These are phyloP conservation scores for Poeciliopsis gracilis DNA, from an alignment of 2,797 vertebrate genomes.

Conservation along the genomic window DNA sequence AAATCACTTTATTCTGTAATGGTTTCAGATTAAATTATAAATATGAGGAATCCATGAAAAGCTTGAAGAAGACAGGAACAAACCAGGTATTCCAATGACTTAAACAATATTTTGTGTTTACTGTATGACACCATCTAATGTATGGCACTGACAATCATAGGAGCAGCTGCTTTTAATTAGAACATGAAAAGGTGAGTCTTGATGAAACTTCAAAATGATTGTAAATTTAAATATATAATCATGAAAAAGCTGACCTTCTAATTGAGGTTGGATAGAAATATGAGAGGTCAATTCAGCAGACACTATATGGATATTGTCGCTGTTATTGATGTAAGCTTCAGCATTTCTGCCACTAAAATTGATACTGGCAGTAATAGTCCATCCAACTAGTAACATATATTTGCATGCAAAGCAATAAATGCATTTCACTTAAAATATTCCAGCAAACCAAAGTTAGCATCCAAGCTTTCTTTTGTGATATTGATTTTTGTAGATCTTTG, in stretches of 20 bases:
- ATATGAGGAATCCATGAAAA: constrained; percentile 20
- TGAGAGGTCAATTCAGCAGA: not conserved
- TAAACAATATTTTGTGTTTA: not conserved
- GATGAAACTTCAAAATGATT: constrained; percentile 12
- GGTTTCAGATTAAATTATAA: constrained; percentile 17
- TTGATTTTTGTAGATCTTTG: not conserved
- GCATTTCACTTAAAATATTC: not conserved
- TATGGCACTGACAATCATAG: not conserved
- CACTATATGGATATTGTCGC: not conserved
- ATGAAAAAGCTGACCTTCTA: not conserved
- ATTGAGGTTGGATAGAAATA: constrained; percentile 20
- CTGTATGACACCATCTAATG: not conserved
- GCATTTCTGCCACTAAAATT: not conserved
- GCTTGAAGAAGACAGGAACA: constrained; percentile 6
- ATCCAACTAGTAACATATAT: not conserved
- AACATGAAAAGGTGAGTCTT: constrained; percentile 7
- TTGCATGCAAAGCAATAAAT: not conserved
- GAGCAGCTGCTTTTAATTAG: not conserved
- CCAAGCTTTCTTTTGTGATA: not conserved
- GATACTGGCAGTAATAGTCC: not conserved
- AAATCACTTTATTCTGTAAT: not conserved
- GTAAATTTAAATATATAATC: not conserved
- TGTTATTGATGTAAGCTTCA: not conserved
- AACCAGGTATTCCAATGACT: constrained; percentile 19
- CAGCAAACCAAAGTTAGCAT: not conserved